Evolutionary conservation across 2,797 vertebrate genomes (phyloP).

Genomic region (Cirrhinus mrigala): DNA sequence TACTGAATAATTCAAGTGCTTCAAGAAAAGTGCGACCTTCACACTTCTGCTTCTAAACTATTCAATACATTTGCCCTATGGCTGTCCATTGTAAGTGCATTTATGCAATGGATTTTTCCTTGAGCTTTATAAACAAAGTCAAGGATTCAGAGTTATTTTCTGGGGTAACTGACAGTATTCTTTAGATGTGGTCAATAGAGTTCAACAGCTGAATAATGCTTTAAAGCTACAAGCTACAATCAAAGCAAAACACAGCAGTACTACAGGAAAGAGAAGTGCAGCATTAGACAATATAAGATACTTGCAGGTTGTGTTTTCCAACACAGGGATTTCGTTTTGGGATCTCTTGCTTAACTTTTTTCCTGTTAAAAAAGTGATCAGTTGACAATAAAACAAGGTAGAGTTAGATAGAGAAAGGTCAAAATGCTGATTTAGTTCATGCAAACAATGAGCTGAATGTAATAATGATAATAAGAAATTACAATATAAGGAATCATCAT

Average conservation of each 20-base stretch:
- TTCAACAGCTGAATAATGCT: neutral
- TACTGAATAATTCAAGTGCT: neutral
- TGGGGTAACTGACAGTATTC: neutral
- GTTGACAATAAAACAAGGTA: constrained; percentile 69
- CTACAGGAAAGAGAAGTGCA: constrained; percentile 50
- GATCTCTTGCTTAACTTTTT: constrained; percentile 95
- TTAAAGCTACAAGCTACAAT: constrained; percentile 63
- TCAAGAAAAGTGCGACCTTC: neutral
- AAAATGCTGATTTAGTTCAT: constrained; percentile 41
- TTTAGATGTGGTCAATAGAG: neutral
- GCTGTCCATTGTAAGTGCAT: neutral
- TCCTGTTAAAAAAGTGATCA: constrained; percentile 88
- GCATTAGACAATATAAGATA: constrained; percentile 80
- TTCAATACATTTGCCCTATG: neutral
- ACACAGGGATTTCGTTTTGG: constrained; percentile 87
- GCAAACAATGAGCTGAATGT: constrained; percentile 35
- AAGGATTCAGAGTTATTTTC: neutral
- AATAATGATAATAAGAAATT: neutral
- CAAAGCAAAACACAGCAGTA: constrained; percentile 75
- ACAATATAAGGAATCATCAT: neutral
- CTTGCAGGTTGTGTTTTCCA: constrained; percentile 93
- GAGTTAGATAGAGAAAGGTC: constrained; percentile 31
- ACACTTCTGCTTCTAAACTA: neutral
- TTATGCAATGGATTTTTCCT: neutral
- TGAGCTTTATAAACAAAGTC: neutral